A percentile compares a stretch with the other conserved stretches of the same genome.
Evolutionary conservation across 2,797 vertebrate species (phyloP).

Genomic region (Pangasius djambal): DNA sequence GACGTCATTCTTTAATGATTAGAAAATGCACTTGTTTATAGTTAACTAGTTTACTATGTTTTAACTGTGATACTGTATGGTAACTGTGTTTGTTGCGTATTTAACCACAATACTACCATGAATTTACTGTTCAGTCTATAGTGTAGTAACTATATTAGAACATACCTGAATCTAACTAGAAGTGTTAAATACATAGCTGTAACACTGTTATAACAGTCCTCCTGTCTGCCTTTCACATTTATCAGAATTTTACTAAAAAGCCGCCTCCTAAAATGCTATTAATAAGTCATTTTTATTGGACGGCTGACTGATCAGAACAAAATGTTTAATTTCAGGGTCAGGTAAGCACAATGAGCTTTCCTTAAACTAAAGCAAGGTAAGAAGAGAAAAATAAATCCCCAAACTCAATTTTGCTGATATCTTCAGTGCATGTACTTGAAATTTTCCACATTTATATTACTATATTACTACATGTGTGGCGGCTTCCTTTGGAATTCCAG

Average conservation of each 20-base stretch:
- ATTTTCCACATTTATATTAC: not conserved
- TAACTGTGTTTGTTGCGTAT: not conserved
- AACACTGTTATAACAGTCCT: not conserved
- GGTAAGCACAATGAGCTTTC: constrained; percentile 2
- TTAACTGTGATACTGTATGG: not conserved
- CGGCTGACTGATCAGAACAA: not conserved
- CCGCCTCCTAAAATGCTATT: not conserved
- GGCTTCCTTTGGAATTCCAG: not conserved
- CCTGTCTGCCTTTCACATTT: not conserved
- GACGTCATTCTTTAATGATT: not conserved
- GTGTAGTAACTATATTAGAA: not conserved
- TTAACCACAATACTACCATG: not conserved
- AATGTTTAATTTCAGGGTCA: constrained; percentile 19
- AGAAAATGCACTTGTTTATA: not conserved
- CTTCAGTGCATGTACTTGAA: not conserved
- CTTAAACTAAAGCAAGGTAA: not conserved
- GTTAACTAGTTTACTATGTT: not conserved
- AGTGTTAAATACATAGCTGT: not conserved
- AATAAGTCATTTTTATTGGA: not conserved
- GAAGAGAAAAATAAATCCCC: not conserved
- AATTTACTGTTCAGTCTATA: not conserved
- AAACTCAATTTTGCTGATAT: not conserved
- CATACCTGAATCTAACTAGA: not conserved
- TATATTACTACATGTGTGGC: not conserved
- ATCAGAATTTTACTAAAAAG: not conserved